Base-by-base conservation (phyloP, 2,888 invertebrate genomes). In the Trachelus iudaicus region DNA sequence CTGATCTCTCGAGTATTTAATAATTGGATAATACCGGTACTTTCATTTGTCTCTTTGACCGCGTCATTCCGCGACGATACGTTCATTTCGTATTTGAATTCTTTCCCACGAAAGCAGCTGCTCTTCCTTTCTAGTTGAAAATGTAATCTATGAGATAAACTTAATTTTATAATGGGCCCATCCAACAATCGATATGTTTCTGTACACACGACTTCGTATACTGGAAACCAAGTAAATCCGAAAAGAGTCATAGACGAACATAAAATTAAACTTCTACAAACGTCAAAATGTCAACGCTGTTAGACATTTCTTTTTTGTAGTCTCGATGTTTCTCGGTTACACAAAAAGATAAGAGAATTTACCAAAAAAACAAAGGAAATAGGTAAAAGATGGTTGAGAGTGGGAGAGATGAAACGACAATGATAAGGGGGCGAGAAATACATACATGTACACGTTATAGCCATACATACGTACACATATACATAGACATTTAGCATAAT, bases 311-410 rank as follows among this genome's bases (percentile, higher is more conserved):
- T 56, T 23, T 23, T 56, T 23, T 87, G 83, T 89, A 88, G 87
- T 88, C 86, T 87, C 86, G 87, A 87, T 87, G 87, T 89, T 88
- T 88, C 86, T 88, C 86, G 87, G 85, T 86, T 85, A 82, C 79
- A 75, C 73, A 85, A 85, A 84, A 85, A 87, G 85, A 86, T 87
- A 87, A 87, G 83, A 85, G 86, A 87, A 87, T 85, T 86, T 88
- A 87, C 86, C 85, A 82, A 88, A 87, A n/a, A 37, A 33, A 75
- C n/a, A 37, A 35, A 69, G 9, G 68, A 77, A 69, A 40, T 56
- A 56, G 56, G 56, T 9, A 56, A 56, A 56, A 9, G 6, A 56
- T 56, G 23, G 56, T 56, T 9, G 23, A 56, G 56, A 9, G 56
- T 56, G 56, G 56, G 56, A 56, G 56, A 56, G 56, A 56, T 56